A percentile compares a stretch with the other conserved stretches of the same genome.
Evolutionary conservation across 30 jellyfish, hydroid and myxozoan genomes (phyloP).

Genomic region (Cassiopea andromeda): DNA sequence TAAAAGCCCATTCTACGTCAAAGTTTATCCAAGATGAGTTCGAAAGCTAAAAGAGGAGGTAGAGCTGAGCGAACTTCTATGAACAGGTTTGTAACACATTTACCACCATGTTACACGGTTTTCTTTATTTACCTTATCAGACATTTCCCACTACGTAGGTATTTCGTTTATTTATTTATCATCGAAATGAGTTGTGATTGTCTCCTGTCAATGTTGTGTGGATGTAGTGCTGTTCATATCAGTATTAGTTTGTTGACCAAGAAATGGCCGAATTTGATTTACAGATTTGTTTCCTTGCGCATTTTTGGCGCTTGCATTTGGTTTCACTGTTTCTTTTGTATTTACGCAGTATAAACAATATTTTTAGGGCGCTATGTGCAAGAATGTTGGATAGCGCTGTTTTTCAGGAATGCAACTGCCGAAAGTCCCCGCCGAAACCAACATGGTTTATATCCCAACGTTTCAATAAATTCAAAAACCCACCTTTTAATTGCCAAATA

Average conservation of each 20-base stretch:
- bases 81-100: conserved; percentile 30
- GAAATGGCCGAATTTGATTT: background rate
- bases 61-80: conserved; percentile 37
- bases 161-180: background rate
- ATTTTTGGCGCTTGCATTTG: background rate
- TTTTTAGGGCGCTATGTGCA: background rate
- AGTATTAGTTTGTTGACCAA: background rate
- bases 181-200: background rate
- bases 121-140: background rate
- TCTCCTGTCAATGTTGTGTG: background rate
- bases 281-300: background rate
- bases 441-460: background rate
- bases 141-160: background rate
- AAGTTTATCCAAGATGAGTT: conserved; percentile 53
- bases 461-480: background rate
- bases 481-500: background rate
- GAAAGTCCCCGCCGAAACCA: conserved; percentile 7
- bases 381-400: background rate
- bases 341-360: background rate
- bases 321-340: background rate
- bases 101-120: background rate
- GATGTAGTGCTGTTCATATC: background rate
- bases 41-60: conserved; percentile 54
- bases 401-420: background rate
- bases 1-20: conserved; percentile 38